These are phyloP conservation scores for Apocrypta bakeri DNA, from an alignment of 1,140 invertebrate species.

Conservation along the genomic window DNA sequence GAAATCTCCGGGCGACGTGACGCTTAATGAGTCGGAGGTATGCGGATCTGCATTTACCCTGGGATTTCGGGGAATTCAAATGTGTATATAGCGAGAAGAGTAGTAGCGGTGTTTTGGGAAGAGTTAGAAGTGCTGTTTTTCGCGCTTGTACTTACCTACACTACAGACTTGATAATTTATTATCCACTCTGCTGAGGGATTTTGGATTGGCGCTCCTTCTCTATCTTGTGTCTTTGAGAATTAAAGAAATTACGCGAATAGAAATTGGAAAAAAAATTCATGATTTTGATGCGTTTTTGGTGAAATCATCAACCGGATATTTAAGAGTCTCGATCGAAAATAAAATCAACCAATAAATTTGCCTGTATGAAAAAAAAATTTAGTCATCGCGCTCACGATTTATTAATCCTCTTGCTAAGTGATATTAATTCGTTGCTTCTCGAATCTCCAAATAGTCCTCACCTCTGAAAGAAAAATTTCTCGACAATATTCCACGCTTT, in stretches of 20 bases:
- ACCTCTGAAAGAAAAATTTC: neutral
- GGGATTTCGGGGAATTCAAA: conserved; percentile 27
- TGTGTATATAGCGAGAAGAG: neutral
- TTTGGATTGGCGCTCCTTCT: too few species aligned
- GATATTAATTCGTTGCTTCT: neutral
- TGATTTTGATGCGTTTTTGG: too few species aligned
- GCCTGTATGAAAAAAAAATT: too few species aligned
- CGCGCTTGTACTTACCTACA: neutral
- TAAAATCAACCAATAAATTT: too few species aligned
- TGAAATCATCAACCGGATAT: too few species aligned
- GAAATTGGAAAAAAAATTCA: too few species aligned
- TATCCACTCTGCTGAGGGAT: neutral
- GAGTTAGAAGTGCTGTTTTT: neutral
- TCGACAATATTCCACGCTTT: conserved; percentile 15
- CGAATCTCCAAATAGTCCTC: neutral
- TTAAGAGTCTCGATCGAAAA: too few species aligned
- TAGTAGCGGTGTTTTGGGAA: neutral
- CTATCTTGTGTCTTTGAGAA: too few species aligned
- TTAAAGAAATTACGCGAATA: too few species aligned
- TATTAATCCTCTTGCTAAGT: neutral
- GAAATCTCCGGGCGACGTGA: conserved; percentile 10
- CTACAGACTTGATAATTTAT: conserved; percentile 7
- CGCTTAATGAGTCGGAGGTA: conserved; percentile 21
- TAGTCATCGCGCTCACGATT: neutral
- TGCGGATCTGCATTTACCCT: conserved; percentile 13